phyloP scores from a whole-genome alignment of 2,113 vertebrate species.

The Chaetodon auriga region DNA sequence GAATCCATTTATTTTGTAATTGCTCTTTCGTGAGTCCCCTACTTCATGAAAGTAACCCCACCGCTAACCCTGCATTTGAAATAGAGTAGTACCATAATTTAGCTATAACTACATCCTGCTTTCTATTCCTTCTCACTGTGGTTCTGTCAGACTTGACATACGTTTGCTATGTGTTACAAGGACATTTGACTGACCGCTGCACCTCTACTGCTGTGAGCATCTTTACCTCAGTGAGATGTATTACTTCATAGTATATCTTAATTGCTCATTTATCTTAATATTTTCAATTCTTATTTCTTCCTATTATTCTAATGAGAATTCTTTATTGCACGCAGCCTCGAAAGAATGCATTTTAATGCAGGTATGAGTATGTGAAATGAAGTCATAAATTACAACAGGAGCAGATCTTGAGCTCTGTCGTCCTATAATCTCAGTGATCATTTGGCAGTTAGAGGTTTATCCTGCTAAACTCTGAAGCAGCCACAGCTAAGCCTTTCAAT shows the following conservation, averaged over 20 bases:
- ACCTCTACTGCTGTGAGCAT: not conserved
- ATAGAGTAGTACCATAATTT: not conserved
- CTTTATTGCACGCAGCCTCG: not conserved
- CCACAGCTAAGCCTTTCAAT: not conserved
- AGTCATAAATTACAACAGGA: not conserved
- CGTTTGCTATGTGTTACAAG: not conserved
- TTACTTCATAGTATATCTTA: not conserved
- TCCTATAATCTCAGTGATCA: not conserved
- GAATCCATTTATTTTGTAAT: too few species aligned
- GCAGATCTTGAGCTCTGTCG: not conserved
- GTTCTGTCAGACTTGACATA: not conserved
- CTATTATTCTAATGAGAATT: not conserved
- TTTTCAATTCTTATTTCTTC: not conserved
- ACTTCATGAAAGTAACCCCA: not conserved
- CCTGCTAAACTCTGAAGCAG: not conserved
- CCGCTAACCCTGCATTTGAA: not conserved
- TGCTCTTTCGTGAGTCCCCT: too few species aligned
- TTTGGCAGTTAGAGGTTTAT: not conserved
- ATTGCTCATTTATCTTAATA: not conserved
- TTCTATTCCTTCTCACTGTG: not conserved
- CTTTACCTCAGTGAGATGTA: not conserved
- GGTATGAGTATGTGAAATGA: not conserved
- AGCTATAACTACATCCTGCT: not conserved
- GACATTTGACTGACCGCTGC: not conserved
- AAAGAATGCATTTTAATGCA: not conserved